Evolutionary conservation across 1,140 invertebrate species (phyloP).

Genomic region (Daktulosphaira vitifoliae): DNA sequence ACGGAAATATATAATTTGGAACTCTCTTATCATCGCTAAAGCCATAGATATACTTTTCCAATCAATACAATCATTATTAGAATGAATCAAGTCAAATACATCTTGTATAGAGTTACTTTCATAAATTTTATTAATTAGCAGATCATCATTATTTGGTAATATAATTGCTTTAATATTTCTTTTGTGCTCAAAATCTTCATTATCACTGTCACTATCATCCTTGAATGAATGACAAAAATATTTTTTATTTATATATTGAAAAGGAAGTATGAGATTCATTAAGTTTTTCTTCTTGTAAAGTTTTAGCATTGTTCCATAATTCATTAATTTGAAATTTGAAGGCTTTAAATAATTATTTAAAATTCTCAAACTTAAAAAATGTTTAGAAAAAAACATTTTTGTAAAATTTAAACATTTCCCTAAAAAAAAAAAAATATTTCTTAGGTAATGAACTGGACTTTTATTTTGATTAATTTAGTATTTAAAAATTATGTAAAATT

Average conservation of each 20-base stretch:
- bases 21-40: conserved; percentile 26
- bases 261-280: background rate
- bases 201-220: conserved; percentile 13
- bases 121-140: background rate
- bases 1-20: conserved; percentile 18
- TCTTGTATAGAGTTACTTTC: conserved; percentile 23
- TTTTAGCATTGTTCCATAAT: too few species aligned
- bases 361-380: too few species aligned
- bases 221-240: conserved; percentile 13
- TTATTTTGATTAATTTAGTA: too few species aligned
- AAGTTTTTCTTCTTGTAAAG: background rate
- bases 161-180: conserved; percentile 12
- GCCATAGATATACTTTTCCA: conserved; percentile 26
- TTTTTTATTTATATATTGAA: background rate
- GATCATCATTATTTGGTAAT: background rate
- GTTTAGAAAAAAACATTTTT: background rate
- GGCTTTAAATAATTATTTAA: too few species aligned
- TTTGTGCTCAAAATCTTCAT: conserved; percentile 7
- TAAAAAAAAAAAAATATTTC: background rate
- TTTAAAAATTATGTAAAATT: too few species aligned
- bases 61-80: background rate
- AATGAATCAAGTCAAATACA: background rate
- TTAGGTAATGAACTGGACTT: too few species aligned
- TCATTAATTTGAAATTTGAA: too few species aligned
- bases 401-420: conserved; percentile 7